Conservation (phyloP, 2,888 invertebrate genomes). For the Eucera pruinosa region DNA sequence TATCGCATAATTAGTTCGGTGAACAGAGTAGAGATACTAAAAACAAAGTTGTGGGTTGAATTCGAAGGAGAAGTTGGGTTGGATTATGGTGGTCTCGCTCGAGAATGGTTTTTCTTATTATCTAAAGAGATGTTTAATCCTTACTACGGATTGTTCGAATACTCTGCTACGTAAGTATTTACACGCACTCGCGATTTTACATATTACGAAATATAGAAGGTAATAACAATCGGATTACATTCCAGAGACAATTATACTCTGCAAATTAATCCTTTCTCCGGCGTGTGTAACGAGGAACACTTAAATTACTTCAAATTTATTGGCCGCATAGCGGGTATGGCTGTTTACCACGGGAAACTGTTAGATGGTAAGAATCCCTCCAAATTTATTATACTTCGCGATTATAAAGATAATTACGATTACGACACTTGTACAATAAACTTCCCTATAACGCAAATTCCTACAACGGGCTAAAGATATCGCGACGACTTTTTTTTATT, state of each 20-base stretch:
- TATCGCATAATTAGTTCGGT: slow-evolving; percentile 97
- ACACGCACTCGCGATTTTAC: too few species aligned
- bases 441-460: too few species aligned
- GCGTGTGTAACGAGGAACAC: slow-evolving; percentile 98
- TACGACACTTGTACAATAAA: too few species aligned
- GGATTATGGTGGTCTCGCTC: slow-evolving; percentile 98
- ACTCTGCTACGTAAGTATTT: slow-evolving; percentile 96
- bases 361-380: slow-evolving; percentile 90
- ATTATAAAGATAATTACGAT: too few species aligned
- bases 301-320: slow-evolving; percentile 99
- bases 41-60: slow-evolving; percentile 99
- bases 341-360: slow-evolving; percentile 99
- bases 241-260: slow-evolving; percentile 97
- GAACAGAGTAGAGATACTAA: slow-evolving; percentile 94
- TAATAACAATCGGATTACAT: slow-evolving; percentile 52
- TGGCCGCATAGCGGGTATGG: slow-evolving; percentile 99
- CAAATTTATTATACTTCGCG: not conserved
- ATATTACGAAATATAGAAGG: not conserved
- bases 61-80: slow-evolving; percentile 98
- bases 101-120: slow-evolving; percentile 99
- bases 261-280: slow-evolving; percentile 99
- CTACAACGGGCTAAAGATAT: too few species aligned
- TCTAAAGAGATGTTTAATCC: slow-evolving; percentile 99
- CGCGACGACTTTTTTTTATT: too few species aligned
- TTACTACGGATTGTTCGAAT: slow-evolving; percentile 99